Evolutionary conservation across 2,888 invertebrate species (phyloP), one percentile per base, ranked within the genome.

Genomic region (Deilephila porcellus): DNA sequence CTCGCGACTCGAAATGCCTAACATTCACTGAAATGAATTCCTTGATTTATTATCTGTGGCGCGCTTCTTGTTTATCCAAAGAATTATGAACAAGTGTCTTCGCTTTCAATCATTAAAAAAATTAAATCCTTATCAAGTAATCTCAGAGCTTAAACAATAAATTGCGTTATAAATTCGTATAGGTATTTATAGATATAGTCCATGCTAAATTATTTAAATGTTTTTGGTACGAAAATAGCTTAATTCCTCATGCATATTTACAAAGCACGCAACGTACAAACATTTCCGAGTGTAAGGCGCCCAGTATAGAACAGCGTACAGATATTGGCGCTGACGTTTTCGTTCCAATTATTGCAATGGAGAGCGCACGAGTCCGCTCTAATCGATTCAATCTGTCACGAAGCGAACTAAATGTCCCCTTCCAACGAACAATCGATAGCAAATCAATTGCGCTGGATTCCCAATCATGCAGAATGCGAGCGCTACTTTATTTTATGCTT

Each of bases 341-440:
- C 56, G 67, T 73, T 73, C 59, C 63, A 64, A 73, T 73, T 73
- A 73, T 73, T 73, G 72, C 63, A 67, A 37, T 45, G 37, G 72
- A 64, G 37, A 73, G 37, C 59, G 56, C 67, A 73, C 72, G 72
- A 64, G 64, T 73, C 72, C 67, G 32, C 19, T 73, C 56, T 64
- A 73, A 64, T 67, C 64, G 64, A 82, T 80, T 74, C 77, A 81
- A 87, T 86, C 86, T 85, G 87, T 87, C 87, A 87, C 72, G 72
- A 73, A 67, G 20, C 89, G 89, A 89, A 83, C 81, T 84, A 82
- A 82, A 85, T 82, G 86, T 84, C 82, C 79, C 70, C 78, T 84
- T 83, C 81, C 79, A 86, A 86, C 80, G 81, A 82, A 80, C 74
- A 82, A 84, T 84, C 83, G 86, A 87, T 86, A 83, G 78, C 76